phyloP scores from a whole-genome alignment of 2,797 vertebrate genomes.

The Cuniculus paca region DNA sequence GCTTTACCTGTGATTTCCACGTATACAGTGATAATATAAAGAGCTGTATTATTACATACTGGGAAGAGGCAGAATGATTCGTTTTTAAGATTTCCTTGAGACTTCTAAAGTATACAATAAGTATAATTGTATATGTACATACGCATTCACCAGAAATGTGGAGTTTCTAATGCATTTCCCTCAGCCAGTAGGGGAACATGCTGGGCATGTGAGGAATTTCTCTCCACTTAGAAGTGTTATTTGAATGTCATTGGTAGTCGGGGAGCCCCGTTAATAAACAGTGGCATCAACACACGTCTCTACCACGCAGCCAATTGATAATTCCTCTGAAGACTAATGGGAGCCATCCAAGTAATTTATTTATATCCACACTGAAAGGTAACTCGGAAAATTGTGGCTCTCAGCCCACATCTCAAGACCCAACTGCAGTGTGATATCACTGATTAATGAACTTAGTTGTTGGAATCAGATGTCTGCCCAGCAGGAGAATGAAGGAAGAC shows the following conservation, averaged over 20 bases:
- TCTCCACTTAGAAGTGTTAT: fast-evolving
- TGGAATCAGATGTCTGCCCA: not conserved
- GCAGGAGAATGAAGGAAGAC: not conserved
- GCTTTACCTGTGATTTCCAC: fast-evolving
- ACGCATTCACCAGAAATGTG: fast-evolving
- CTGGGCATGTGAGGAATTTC: not conserved
- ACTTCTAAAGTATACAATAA: fast-evolving
- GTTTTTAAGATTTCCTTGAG: not conserved
- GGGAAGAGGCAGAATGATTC: fast-evolving
- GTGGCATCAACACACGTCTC: fast-evolving
- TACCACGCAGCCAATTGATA: fast-evolving
- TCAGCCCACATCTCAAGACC: not conserved
- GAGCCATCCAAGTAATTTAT: not conserved
- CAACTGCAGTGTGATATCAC: not conserved
- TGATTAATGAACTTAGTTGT: not conserved
- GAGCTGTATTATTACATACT: fast-evolving
- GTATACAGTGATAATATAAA: fast-evolving
- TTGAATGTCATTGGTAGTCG: fast-evolving
- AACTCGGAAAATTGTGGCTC: not conserved
- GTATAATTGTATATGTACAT: fast-evolving
- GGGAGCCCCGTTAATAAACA: fast-evolving
- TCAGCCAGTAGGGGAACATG: not conserved
- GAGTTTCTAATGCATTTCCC: not conserved
- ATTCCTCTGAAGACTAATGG: not conserved
- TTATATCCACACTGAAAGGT: not conserved